Percentiles rank a stretch among this genome's conserved stretches.
These are phyloP conservation scores for Oreotragus oreotragus DNA, from an alignment of 2,113 vertebrate species.

Conservation along the genomic window DNA sequence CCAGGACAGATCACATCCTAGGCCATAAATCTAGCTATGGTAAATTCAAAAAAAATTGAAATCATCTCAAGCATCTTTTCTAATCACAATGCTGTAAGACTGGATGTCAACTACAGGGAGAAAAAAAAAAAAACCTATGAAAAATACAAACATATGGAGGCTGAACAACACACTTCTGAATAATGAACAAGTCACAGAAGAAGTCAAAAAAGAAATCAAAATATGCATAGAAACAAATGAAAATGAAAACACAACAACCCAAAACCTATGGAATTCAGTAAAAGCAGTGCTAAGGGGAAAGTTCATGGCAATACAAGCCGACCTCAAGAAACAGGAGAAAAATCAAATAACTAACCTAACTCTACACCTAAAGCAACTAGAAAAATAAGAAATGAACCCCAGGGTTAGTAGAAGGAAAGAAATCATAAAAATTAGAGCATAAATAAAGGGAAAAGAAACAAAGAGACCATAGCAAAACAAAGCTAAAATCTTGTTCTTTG, in stretches of 20 bases:
- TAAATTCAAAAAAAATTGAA: neutral
- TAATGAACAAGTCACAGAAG: neutral
- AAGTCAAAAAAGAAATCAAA: neutral
- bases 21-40: neutral
- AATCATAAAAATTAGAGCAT: neutral
- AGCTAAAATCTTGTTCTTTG: neutral
- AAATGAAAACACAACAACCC: neutral
- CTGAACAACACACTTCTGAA: neutral
- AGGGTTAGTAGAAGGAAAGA: neutral
- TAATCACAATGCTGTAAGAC: neutral
- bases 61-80: neutral
- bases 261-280: neutral
- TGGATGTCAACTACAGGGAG: neutral
- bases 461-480: neutral
- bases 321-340: neutral
- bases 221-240: accelerated
- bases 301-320: neutral
- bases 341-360: neutral
- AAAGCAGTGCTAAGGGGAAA: neutral
- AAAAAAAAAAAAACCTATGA: neutral
- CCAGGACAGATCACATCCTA: neutral
- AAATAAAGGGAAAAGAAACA: neutral
- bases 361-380: neutral
- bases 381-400: neutral
- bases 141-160: neutral